Conservation (phyloP, 1,140 invertebrate species). For the Drosophila lacertosa region DNA sequence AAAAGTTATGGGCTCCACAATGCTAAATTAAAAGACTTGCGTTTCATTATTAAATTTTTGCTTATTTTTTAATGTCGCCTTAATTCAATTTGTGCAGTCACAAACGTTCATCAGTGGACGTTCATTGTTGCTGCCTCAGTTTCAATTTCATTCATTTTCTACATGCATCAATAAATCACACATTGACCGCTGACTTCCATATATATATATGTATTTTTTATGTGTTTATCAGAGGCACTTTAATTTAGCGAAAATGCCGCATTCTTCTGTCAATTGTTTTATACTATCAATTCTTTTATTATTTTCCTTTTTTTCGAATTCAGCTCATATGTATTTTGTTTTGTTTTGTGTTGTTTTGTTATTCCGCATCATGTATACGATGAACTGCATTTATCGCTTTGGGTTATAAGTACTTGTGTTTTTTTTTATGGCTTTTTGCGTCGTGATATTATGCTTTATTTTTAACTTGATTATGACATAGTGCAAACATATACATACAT, state of each 20-base stretch:
- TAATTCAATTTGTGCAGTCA: constrained; percentile 66
- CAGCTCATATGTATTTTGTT: constrained; percentile 40
- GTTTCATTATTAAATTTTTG: constrained; percentile 22
- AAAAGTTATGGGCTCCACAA: constrained; percentile 42
- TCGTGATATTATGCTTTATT: constrained; percentile 70
- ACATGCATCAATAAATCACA: constrained; percentile 71
- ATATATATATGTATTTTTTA: constrained; percentile 32
- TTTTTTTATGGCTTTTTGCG: constrained; percentile 21
- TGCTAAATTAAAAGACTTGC: constrained; percentile 63
- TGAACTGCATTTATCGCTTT: constrained; percentile 65
- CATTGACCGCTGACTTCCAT: constrained; percentile 49
- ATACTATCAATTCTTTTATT: constrained; percentile 51
- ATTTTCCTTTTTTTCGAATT: constrained; percentile 37
- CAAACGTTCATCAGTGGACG: constrained; percentile 20
- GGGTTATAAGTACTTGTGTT: constrained; percentile 25
- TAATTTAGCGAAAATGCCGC: constrained; percentile 67
- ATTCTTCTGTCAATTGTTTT: constrained; percentile 59
- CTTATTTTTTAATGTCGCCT: constrained; percentile 52
- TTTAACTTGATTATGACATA: constrained; percentile 67
- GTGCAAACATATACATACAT: constrained; percentile 21
- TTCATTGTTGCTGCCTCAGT: constrained; percentile 19
- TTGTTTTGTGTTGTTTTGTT: constrained; percentile 17
- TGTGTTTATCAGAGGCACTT: constrained; percentile 74
- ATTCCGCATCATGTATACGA: constrained; percentile 29
- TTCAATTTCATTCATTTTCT: constrained; percentile 46